A percentile compares a stretch with the other conserved stretches of the same genome.
These are phyloP conservation scores for Galerucella nymphaeae DNA, from an alignment of 2,888 invertebrate genomes.

Conservation along the genomic window DNA sequence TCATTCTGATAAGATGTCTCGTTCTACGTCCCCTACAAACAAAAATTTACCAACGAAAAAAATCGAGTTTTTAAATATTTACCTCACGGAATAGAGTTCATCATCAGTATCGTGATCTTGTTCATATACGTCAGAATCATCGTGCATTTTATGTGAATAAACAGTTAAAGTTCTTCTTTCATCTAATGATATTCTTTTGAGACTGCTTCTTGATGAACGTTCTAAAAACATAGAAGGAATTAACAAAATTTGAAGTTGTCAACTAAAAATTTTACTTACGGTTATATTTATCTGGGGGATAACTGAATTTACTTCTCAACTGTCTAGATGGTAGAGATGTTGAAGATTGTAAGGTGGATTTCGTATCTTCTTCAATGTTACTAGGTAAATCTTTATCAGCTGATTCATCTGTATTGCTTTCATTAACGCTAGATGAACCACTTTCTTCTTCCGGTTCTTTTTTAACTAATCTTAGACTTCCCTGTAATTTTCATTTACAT, in stretches of 20 bases:
- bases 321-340: conserved; percentile 45
- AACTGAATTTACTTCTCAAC: conserved; percentile 58
- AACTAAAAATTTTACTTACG: conserved; percentile 47
- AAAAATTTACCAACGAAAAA: conserved; percentile 16
- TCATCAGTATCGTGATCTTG: conserved; percentile 58
- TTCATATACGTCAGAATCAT: conserved; percentile 55
- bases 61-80: conserved; percentile 10
- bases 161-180: conserved; percentile 55
- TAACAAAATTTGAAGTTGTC: no score
- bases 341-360: conserved; percentile 47
- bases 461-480: conserved; percentile 43
- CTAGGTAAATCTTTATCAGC: conserved; percentile 57
- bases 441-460: conserved; percentile 49
- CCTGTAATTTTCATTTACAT: conserved; percentile 30
- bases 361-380: conserved; percentile 54
- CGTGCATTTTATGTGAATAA: conserved; percentile 59
- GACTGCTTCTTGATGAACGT: conserved; percentile 49
- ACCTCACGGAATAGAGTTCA: conserved; percentile 56
- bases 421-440: conserved; percentile 53
- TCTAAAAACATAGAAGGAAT: conserved; percentile 47
- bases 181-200: conserved; percentile 53
- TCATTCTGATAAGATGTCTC: conserved; percentile 53
- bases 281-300: conserved; percentile 53
- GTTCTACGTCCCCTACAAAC: conserved; percentile 49
- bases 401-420: conserved; percentile 55